phyloP scores from a whole-genome alignment of 2,797 vertebrate genomes.

The Microtus obscurus region DNA sequence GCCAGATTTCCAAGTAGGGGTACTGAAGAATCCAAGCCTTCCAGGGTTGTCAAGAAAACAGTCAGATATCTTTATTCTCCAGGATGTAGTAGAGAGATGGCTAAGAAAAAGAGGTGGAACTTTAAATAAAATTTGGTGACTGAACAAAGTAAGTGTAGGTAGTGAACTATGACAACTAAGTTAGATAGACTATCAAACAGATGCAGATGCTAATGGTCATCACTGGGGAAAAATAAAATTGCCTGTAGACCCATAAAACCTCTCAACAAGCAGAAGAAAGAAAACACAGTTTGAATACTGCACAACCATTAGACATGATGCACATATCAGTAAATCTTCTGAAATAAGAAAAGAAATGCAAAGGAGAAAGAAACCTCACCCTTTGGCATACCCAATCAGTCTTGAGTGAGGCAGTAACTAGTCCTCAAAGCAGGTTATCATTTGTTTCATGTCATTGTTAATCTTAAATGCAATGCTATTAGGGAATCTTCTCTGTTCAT shows the following conservation, averaged over 20 bases:
- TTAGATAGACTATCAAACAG: background rate
- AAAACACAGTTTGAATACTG: background rate
- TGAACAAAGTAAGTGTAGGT: background rate
- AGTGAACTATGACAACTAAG: background rate
- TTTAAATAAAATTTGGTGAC: background rate
- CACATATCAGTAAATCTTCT: background rate
- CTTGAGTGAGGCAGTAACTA: background rate
- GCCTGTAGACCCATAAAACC: background rate
- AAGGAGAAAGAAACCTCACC: background rate
- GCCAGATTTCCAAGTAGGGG: background rate
- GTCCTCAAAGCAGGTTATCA: background rate
- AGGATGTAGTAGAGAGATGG: too few species aligned
- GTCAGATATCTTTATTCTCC: background rate
- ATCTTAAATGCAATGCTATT: background rate
- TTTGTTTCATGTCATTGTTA: background rate
- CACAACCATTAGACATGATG: background rate
- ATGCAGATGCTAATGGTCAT: background rate
- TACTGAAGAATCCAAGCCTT: background rate
- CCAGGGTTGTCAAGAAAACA: accelerated
- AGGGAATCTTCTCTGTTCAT: background rate
- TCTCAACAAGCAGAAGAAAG: background rate
- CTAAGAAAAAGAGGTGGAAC: background rate
- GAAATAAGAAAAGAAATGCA: background rate
- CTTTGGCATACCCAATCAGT: background rate
- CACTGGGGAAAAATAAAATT: background rate